Conservation (phyloP, 2,888 invertebrate genomes). For the Xiphydria camelus region DNA sequence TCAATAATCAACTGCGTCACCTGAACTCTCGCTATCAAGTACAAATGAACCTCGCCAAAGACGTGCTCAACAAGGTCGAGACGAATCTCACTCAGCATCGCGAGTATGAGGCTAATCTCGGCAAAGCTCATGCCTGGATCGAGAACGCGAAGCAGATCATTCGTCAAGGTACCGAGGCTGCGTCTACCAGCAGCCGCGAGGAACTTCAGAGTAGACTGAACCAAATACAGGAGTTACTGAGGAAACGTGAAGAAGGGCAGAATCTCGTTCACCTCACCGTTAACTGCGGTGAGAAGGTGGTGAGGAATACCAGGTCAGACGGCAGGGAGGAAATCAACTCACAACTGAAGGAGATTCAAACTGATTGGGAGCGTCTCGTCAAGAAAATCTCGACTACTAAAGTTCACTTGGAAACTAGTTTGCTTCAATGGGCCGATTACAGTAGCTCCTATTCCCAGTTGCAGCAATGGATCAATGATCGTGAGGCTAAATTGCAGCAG, state of each 20-base stretch:
- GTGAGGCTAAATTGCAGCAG: constrained; percentile 89
- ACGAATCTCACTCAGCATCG: constrained; percentile 85
- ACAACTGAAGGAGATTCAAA: constrained; percentile 86
- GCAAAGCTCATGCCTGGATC: constrained; percentile 82
- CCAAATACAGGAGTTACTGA: constrained; percentile 78
- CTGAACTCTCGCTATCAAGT: constrained; percentile 89
- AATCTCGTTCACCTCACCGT: constrained; percentile 84
- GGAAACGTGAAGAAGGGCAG: constrained; percentile 84
- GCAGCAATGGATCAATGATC: constrained; percentile 92
- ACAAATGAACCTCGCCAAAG: constrained; percentile 83
- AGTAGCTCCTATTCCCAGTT: constrained; percentile 90
- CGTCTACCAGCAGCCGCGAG: constrained; percentile 78
- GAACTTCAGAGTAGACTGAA: constrained; percentile 79
- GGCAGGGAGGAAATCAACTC: constrained; percentile 85
- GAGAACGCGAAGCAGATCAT: constrained; percentile 83
- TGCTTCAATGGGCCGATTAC: constrained; percentile 95
- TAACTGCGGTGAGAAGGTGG: constrained; percentile 87
- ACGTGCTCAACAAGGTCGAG: constrained; percentile 88
- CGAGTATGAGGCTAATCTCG: constrained; percentile 75
- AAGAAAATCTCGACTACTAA: constrained; percentile 91
- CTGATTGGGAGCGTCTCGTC: constrained; percentile 88
- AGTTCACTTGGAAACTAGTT: constrained; percentile 85
- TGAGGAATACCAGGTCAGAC: constrained; percentile 84
- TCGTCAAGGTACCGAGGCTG: constrained; percentile 77
- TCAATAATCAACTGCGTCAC: constrained; percentile 83